Percentiles rank a stretch among this genome's conserved stretches.
Evolutionary conservation across 2,797 vertebrate species (phyloP).

Genomic region (Remorina albescens): DNA sequence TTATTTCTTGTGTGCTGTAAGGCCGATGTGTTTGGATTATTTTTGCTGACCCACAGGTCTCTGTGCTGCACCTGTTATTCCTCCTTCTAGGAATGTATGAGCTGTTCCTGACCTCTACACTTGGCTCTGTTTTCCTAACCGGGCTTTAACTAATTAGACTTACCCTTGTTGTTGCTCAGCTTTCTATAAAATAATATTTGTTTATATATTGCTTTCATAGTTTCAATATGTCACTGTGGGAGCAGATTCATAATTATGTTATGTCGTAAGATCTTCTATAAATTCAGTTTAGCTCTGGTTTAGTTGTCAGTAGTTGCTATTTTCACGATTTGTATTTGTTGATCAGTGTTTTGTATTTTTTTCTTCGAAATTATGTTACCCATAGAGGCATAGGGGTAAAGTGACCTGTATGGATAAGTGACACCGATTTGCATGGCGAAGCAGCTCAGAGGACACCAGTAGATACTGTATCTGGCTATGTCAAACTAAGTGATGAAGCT

Average conservation of each 20-base stretch:
- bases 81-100: constrained; percentile 41
- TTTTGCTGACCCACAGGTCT: constrained; percentile 54
- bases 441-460: no score
- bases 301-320: no score
- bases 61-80: constrained; percentile 44
- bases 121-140: constrained; percentile 27
- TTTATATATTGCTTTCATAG: background rate
- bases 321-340: no score
- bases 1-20: constrained; percentile 20
- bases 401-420: no score
- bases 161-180: background rate
- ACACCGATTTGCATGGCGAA: no score
- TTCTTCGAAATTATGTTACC: no score
- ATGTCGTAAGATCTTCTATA: no score
- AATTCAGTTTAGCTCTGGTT: background rate
- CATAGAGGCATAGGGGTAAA: no score
- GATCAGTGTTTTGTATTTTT: no score
- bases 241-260: background rate
- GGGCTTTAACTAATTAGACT: background rate
- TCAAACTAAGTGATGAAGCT: no score
- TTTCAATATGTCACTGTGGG: background rate
- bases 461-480: no score
- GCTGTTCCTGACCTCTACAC: constrained; percentile 6
- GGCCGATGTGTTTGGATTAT: constrained; percentile 53
- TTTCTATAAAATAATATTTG: constrained; percentile 16